Percentiles rank a stretch among this genome's conserved stretches.
phyloP scores from a whole-genome alignment of 2,888 invertebrate species.

The Prosopocoilus inquinatus region DNA sequence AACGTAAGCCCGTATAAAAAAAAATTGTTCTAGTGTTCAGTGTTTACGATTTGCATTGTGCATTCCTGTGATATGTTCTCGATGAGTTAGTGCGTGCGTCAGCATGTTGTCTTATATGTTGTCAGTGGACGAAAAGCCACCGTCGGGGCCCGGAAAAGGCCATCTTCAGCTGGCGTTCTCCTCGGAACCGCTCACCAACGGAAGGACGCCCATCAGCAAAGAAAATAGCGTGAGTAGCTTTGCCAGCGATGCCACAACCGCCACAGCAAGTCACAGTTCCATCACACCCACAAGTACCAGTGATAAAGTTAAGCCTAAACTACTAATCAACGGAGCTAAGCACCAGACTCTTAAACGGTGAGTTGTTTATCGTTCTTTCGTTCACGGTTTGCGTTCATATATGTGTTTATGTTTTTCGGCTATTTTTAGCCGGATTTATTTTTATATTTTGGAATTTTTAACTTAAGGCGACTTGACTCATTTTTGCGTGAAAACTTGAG shows the following conservation, averaged over 20 bases:
- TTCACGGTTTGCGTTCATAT: neutral
- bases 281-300: slow-evolving; percentile 61
- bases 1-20: slow-evolving; percentile 14
- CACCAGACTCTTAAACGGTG: slow-evolving; percentile 72
- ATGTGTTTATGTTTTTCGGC: neutral
- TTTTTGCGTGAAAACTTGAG: too few species aligned
- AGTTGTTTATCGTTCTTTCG: slow-evolving; percentile 32
- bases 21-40: slow-evolving; percentile 12
- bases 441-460: too few species aligned
- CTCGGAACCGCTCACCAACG: slow-evolving; percentile 43
- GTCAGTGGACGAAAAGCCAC: slow-evolving; percentile 75
- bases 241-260: slow-evolving; percentile 64
- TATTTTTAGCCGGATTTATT: neutral
- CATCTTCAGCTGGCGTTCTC: slow-evolving; percentile 48
- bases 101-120: slow-evolving; percentile 77
- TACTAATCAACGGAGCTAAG: slow-evolving; percentile 68
- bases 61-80: slow-evolving; percentile 9
- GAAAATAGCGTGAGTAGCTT: slow-evolving; percentile 73
- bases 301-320: slow-evolving; percentile 66
- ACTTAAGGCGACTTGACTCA: too few species aligned
- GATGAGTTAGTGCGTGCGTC: slow-evolving; percentile 9
- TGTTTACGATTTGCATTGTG: slow-evolving; percentile 6
- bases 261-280: slow-evolving; percentile 53
- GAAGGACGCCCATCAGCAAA: slow-evolving; percentile 51
- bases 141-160: slow-evolving; percentile 55